phyloP scores from a whole-genome alignment of 1,140 invertebrate species.

The Cyclargus thomasi region DNA sequence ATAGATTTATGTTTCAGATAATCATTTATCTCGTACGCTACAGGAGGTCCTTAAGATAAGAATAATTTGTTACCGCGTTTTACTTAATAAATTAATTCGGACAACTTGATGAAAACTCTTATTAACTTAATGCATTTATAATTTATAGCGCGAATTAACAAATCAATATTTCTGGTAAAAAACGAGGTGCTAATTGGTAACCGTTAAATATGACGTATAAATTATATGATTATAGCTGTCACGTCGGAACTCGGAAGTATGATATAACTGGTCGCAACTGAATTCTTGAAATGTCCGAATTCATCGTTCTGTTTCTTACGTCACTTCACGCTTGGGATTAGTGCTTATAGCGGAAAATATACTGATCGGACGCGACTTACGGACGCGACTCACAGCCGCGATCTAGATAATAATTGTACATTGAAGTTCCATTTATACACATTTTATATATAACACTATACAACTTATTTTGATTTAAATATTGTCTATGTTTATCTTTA shows the following conservation, averaged over 20 bases:
- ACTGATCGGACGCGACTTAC: no score
- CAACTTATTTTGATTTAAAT: no score
- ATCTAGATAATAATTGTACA: no score
- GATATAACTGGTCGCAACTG: background rate
- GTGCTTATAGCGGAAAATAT: no score
- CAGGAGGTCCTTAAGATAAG: background rate
- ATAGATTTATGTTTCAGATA: background rate
- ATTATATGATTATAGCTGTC: background rate
- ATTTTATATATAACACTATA: no score
- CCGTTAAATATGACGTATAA: constrained; percentile 3
- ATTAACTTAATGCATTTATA: background rate
- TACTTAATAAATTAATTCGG: constrained; percentile 1
- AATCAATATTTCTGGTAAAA: background rate
- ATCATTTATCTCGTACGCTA: background rate
- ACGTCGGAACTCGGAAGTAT: background rate
- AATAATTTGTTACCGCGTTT: background rate
- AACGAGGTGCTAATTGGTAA: background rate
- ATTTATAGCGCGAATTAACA: background rate
- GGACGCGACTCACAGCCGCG: no score
- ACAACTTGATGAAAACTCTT: background rate
- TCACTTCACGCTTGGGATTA: no score
- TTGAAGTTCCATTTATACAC: no score
- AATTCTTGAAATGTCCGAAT: background rate
- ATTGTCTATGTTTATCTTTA: no score
- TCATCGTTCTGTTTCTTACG: background rate